Evolutionary conservation across 2,113 vertebrate species (phyloP).

Genomic region (Butorides virescens): DNA sequence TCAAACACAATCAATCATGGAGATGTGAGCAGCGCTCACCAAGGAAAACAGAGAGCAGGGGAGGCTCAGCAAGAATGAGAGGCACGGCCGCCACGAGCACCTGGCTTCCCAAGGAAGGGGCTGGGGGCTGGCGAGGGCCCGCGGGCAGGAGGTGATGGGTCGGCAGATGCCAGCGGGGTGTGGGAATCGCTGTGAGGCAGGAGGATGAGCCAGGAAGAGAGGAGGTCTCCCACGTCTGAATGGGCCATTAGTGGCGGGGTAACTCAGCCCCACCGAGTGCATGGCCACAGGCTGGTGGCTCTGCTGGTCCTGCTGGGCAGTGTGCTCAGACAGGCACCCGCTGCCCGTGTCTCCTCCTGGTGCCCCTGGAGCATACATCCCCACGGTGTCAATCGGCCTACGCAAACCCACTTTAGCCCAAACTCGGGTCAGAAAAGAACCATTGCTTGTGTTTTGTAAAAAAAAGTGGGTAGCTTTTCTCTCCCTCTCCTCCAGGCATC

Average conservation of each 20-base stretch:
- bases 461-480: fast-evolving
- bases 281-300: not conserved
- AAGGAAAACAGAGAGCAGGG: slow-evolving; percentile 38
- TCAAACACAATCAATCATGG: slow-evolving; percentile 59
- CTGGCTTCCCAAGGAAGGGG: not conserved
- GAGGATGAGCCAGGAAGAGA: not conserved
- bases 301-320: fast-evolving
- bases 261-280: fast-evolving
- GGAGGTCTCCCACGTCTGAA: not conserved
- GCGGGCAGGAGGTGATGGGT: fast-evolving
- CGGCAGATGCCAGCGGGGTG: not conserved
- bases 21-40: slow-evolving; percentile 34
- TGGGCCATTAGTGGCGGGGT: not conserved
- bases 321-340: fast-evolving
- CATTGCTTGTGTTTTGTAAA: not conserved
- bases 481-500: not conserved
- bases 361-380: not conserved
- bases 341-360: not conserved
- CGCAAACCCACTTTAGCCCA: not conserved
- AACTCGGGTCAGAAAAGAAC: not conserved
- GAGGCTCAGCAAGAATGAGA: not conserved
- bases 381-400: fast-evolving
- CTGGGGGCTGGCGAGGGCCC: not conserved
- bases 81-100: not conserved
- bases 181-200: not conserved